phyloP scores from a whole-genome alignment of 2,797 vertebrate genomes.

The Coilia nasus region DNA sequence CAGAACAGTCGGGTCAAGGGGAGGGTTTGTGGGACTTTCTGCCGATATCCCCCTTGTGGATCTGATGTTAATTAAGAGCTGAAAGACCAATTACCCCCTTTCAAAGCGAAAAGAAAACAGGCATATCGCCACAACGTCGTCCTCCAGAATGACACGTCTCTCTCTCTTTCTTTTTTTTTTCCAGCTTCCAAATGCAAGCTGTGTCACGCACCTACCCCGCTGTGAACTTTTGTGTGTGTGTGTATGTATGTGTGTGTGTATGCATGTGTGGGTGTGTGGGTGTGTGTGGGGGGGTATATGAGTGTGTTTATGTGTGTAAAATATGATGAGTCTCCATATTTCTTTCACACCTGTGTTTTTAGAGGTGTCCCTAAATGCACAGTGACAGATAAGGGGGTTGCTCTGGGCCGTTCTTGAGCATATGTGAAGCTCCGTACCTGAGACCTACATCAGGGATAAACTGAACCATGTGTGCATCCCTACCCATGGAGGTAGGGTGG shows the following conservation, averaged over 20 bases:
- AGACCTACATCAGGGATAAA: constrained; percentile 26
- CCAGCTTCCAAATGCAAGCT: not conserved
- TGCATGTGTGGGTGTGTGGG: constrained; percentile 2
- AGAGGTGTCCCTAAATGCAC: not conserved
- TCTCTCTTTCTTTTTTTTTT: not conserved
- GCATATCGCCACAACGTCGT: not conserved
- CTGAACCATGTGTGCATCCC: not conserved
- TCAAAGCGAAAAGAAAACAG: constrained; percentile 17
- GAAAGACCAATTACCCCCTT: constrained; percentile 16
- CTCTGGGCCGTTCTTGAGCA: not conserved
- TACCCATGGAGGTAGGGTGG: not conserved
- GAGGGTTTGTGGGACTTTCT: not conserved
- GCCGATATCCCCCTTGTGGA: not conserved
- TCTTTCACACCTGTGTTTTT: not conserved
- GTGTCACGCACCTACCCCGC: not conserved
- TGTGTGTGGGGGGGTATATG: not conserved
- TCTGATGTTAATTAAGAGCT: constrained; percentile 18
- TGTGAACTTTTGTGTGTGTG: constrained; percentile 8
- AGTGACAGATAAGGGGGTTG: not conserved
- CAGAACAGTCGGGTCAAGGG: not conserved
- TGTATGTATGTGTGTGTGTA: constrained; percentile 30
- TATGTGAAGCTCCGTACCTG: not conserved
- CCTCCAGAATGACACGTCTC: not conserved
- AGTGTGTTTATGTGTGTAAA: not conserved
- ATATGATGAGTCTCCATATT: not conserved